Base-by-base conservation (phyloP, 2,797 vertebrate species). In the Naso thynnoides region DNA sequence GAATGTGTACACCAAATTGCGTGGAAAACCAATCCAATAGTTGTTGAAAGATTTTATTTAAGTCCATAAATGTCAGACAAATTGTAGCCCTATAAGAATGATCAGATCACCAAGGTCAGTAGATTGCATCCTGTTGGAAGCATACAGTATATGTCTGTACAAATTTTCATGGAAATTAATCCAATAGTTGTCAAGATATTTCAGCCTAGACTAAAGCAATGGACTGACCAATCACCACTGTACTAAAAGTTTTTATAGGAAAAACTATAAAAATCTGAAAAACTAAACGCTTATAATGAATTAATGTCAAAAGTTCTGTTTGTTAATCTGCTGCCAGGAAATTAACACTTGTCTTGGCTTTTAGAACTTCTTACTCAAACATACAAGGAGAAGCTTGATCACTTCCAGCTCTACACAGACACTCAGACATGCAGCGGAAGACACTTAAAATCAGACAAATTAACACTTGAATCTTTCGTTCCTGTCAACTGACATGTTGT, bases 401-500 rank as follows among this genome's bases (percentile, higher is more conserved):
- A n/a, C 13, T 59, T 38, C 67, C 29, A 64, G 42, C 38, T 50
- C 15, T 23, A 44, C 29, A 58, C 47, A 70, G 29, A 63, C 48
- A 71, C 27, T 39, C 10, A 62, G n/a, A 39, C 60, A 54, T 26
- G 47, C 11, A 70, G 16, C 10, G 33, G 10, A 33, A 50, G 42
- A 9, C 3, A 54, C n/a, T 49, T 57, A 45, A 44, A 70, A 14
- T 36, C 23, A 49, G 14, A 41, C 54, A n/a, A 53, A 31, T 39
- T 61, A 58, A 70, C 6, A 52, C 23, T 31, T 48, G 36, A 13
- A 45, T 47, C 19, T 13, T 19, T 38, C 31, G 60, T 44, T 74
- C 38, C 23, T 59, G 49, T 73, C 49, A 48, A 29, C 18, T n/a
- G n/a, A n/a, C n/a, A n/a, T 55, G 45, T 33, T 58, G 33, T 75